A percentile compares a stretch with the other conserved stretches of the same genome.
These are phyloP conservation scores for Ectemnius cavifrons DNA, from an alignment of 2,888 invertebrate species.

Conservation along the genomic window DNA sequence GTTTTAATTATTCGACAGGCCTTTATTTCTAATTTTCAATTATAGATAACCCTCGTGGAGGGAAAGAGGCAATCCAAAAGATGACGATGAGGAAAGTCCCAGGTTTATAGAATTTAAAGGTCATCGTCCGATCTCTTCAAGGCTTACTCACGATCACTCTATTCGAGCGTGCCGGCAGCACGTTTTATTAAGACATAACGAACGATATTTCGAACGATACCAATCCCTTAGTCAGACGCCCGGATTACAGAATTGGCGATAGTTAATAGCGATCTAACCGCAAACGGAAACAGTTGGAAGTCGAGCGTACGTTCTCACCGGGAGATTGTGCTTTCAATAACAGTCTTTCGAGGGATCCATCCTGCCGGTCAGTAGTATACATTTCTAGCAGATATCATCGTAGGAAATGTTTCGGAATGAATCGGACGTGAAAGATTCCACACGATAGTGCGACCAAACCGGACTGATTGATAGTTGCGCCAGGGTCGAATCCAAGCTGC, in stretches of 20 bases:
- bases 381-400: neutral
- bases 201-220: neutral
- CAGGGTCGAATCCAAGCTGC: neutral
- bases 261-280: neutral
- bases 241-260: neutral
- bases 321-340: neutral
- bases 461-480: constrained; percentile 4
- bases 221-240: neutral
- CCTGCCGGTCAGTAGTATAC: neutral
- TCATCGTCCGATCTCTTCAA: constrained; percentile 37
- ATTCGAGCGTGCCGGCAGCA: constrained; percentile 15
- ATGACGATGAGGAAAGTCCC: constrained; percentile 47
- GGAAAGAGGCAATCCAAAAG: constrained; percentile 2
- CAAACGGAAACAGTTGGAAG: neutral
- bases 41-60: too few species aligned
- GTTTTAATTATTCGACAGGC: too few species aligned
- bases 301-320: neutral
- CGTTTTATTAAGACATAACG: constrained; percentile 1
- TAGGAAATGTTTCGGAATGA: neutral
- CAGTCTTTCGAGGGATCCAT: neutral
- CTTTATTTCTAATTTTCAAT: too few species aligned
- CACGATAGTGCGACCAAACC: neutral
- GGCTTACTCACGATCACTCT: constrained; percentile 27
- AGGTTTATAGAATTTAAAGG: constrained; percentile 42
- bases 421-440: neutral